Evolutionary conservation across 2,797 vertebrate genomes (phyloP), one percentile per base, ranked within the genome.

Genomic region (Platyrinchus mystaceus): DNA sequence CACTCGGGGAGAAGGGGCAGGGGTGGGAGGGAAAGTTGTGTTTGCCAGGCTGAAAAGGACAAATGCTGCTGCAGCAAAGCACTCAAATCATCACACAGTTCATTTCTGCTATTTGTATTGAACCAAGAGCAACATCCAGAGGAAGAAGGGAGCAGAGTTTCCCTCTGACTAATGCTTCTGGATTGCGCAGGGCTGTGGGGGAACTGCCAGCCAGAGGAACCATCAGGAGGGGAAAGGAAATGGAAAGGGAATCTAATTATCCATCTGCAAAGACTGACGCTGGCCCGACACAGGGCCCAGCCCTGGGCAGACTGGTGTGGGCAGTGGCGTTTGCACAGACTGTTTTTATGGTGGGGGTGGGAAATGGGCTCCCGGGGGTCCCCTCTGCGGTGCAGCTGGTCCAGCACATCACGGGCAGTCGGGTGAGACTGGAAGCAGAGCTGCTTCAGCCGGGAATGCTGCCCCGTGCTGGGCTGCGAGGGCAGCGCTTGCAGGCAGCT

Each of bases 221-320:
- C 87, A 49, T 73, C 66, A 52, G 69, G 63, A 96, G 59, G 70
- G 63, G 76, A 84, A 81, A 82, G 94, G 85, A 91, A 93, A 81
- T 92, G 66, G 93, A 81, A 85, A 64, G 37, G 41, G 69, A 95
- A 95, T 96, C 80, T 88, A 87, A 93, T 93, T 95, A 91, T 64
- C 66, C 73, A 75, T 95, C 84, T 95, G 94, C 81, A 77, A 70
- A 92, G 78, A 41, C 74, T 84, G 77, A 77, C 11, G 6, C 44
- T 39, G 7, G 44, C 59, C n/a, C 0, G 2, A 68, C 0, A 2
- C 44, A 28, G 46, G 46, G 66, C 90, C 62, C 69, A 52, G 66
- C 55, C 41, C 18, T n/a, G 64, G 63, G 34, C 68, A 58, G 52
- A 9, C 43, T 74, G 70, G 11, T 60, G 79, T 20, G 87, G 34